A percentile compares a stretch with the other conserved stretches of the same genome.
These are phyloP conservation scores for Triplophysa dalaica DNA, from an alignment of 2,113 vertebrate species.

Conservation along the genomic window DNA sequence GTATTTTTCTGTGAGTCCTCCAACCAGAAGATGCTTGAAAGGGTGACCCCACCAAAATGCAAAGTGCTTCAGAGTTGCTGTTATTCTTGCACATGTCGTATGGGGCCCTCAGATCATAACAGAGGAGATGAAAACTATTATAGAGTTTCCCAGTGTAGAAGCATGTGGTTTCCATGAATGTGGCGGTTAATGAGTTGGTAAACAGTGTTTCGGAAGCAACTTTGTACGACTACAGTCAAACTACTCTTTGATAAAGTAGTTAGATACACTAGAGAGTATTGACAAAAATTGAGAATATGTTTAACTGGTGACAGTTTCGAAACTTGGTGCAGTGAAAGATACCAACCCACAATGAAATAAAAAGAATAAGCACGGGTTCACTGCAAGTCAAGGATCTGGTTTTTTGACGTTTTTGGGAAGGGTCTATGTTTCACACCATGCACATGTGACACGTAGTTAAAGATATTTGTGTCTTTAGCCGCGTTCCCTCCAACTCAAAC, in stretches of 20 bases:
- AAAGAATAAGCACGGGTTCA: neutral
- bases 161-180: constrained; percentile 72
- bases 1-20: constrained; percentile 77
- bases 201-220: constrained; percentile 59
- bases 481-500: constrained; percentile 58
- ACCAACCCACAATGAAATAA: neutral
- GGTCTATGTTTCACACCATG: constrained; percentile 28
- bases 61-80: neutral
- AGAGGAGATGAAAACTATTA: constrained; percentile 58
- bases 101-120: constrained; percentile 59
- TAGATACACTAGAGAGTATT: too few species aligned
- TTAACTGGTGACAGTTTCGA: neutral
- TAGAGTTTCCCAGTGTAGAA: constrained; percentile 71
- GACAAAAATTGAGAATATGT: too few species aligned
- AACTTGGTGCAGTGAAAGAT: constrained; percentile 58
- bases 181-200: constrained; percentile 77
- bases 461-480: constrained; percentile 64
- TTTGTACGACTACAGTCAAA: too few species aligned
- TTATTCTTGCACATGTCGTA: neutral
- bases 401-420: constrained; percentile 29
- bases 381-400: constrained; percentile 13
- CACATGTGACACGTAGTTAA: constrained; percentile 27
- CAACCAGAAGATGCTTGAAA: constrained; percentile 57
- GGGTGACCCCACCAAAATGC: constrained; percentile 44
- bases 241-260: too few species aligned